Percentiles rank a stretch among this genome's conserved stretches.
Conservation (phyloP, 2,797 vertebrate species). For the Momotus momota region DNA sequence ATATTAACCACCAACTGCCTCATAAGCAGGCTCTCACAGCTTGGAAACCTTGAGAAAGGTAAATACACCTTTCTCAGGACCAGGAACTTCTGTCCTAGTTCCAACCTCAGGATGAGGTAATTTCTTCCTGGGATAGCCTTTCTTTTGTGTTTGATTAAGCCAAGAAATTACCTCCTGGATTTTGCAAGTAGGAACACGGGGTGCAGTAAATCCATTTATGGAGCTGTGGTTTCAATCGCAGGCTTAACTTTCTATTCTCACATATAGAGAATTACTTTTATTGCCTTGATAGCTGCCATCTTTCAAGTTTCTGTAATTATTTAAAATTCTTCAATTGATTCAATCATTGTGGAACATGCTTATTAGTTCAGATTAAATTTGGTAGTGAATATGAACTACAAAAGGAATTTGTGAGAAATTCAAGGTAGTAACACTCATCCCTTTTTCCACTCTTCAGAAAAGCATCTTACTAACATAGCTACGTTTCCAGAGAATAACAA, state of each 20-base stretch:
- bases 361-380: background rate
- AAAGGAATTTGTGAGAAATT: background rate
- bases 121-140: slow-evolving; percentile 46
- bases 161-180: slow-evolving; percentile 51
- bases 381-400: background rate
- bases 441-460: background rate
- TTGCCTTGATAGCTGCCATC: background rate
- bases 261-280: background rate
- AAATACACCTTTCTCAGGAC: background rate
- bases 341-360: background rate
- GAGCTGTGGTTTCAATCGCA: slow-evolving; percentile 26
- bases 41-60: slow-evolving; percentile 26
- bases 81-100: slow-evolving; percentile 15
- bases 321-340: background rate
- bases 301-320: background rate
- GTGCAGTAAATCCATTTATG: slow-evolving; percentile 24
- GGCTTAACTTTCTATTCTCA: background rate
- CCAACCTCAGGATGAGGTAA: slow-evolving; percentile 41
- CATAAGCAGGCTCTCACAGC: background rate
- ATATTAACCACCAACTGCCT: background rate
- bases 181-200: background rate
- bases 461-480: background rate
- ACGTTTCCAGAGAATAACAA: background rate
- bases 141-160: slow-evolving; percentile 33
- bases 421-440: background rate